phyloP scores from a whole-genome alignment of 2,797 vertebrate genomes.

The Tangara arthus region DNA sequence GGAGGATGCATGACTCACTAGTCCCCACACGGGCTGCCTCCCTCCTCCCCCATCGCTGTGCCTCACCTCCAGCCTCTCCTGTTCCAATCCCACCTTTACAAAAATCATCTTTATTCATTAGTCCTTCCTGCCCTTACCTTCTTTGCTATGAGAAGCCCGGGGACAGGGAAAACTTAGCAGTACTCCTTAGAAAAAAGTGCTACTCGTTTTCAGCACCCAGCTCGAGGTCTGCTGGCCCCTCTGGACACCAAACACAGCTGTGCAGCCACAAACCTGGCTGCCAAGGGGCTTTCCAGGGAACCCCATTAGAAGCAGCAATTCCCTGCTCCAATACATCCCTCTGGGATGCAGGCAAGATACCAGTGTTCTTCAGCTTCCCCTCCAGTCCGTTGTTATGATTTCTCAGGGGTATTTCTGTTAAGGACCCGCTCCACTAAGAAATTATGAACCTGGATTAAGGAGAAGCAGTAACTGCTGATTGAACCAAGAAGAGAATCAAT shows the following conservation, averaged over 20 bases:
- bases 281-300: not conserved
- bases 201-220: not conserved
- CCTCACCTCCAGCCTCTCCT: slow-evolving; percentile 58
- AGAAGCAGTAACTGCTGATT: slow-evolving; percentile 61
- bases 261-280: not conserved
- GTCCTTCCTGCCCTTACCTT: not conserved
- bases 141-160: not conserved
- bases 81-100: slow-evolving; percentile 22
- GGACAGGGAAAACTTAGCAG: not conserved
- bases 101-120: not conserved
- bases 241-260: not conserved
- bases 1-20: slow-evolving; percentile 48
- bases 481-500: slow-evolving; percentile 55
- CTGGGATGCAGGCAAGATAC: not conserved
- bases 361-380: not conserved
- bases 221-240: not conserved
- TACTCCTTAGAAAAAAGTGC: not conserved
- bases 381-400: not conserved
- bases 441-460: slow-evolving; percentile 27
- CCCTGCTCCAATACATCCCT: not conserved
- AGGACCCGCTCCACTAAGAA: not conserved
- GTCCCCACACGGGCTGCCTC: slow-evolving; percentile 32
- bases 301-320: not conserved
- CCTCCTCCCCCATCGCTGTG: slow-evolving; percentile 11
- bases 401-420: slow-evolving; percentile 30